Evolutionary conservation across 2,113 vertebrate species (phyloP).

Genomic region (Neolamprologus tretocephalus): DNA sequence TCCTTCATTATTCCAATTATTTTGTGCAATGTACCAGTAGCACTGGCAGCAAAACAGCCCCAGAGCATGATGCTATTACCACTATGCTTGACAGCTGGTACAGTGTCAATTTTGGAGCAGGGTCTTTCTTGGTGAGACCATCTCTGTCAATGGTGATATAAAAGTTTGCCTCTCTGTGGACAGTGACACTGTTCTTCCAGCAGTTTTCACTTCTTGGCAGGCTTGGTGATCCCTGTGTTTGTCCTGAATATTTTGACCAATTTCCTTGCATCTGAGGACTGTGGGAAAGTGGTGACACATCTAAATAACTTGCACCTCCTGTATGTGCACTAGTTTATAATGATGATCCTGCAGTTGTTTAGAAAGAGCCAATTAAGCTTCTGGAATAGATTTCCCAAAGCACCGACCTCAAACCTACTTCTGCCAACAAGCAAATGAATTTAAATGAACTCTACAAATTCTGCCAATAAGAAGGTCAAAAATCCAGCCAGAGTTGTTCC

Average conservation of each 20-base stretch:
- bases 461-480: neutral
- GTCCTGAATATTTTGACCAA: neutral
- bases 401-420: neutral
- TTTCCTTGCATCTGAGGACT: neutral
- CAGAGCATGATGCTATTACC: neutral
- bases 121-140: neutral
- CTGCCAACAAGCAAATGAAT: neutral
- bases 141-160: neutral
- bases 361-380: neutral
- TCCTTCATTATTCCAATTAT: neutral
- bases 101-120: neutral
- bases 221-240: neutral
- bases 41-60: neutral
- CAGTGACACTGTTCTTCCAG: neutral
- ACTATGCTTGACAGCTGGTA: neutral
- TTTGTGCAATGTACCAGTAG: neutral
- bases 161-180: neutral
- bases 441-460: neutral
- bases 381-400: neutral
- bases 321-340: neutral
- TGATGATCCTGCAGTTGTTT: neutral
- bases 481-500: neutral
- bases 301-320: neutral
- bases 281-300: neutral
- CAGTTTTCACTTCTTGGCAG: neutral